Percentiles rank a stretch among this genome's conserved stretches.
Conservation (phyloP, 2,888 invertebrate species). For the Nymphalis urticae region DNA sequence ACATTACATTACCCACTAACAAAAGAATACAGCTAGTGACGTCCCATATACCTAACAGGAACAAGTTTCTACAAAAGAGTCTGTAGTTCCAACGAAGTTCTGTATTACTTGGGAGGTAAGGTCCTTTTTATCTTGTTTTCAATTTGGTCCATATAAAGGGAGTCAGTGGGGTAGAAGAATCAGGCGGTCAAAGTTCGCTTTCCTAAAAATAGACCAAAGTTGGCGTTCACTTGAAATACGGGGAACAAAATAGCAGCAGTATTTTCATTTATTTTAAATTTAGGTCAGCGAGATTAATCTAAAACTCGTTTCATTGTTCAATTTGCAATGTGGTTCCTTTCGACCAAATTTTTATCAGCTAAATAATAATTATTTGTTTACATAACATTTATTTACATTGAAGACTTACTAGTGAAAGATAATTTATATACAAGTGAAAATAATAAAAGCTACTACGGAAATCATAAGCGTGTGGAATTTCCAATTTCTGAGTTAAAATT, state of each 20-base stretch:
- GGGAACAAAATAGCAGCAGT: conserved; percentile 23
- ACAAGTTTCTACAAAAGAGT: conserved; percentile 20
- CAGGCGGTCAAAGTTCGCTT: conserved; percentile 28
- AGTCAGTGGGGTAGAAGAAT: conserved; percentile 31
- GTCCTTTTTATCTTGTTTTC: conserved; percentile 19
- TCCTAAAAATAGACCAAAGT: conserved; percentile 21
- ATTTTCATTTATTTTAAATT: conserved; percentile 29
- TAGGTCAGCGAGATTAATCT: conserved; percentile 33
- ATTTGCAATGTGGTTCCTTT: conserved; percentile 14
- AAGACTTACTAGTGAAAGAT: too few species aligned
- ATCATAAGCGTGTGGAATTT: too few species aligned
- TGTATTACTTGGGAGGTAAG: conserved; percentile 9
- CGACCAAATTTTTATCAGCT: conserved; percentile 10
- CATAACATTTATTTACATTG: too few species aligned
- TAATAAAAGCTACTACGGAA: too few species aligned
- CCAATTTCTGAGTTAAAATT: too few species aligned
- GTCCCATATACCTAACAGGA: conserved; percentile 13
- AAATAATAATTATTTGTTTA: too few species aligned
- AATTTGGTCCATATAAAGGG: conserved; percentile 22
- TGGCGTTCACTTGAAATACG: conserved; percentile 25
- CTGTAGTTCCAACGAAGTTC: background rate
- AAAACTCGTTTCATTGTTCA: conserved; percentile 34
- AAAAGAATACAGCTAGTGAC: conserved; percentile 19
- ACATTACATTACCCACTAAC: conserved; percentile 15
- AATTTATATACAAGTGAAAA: too few species aligned